Conservation (phyloP, 2,888 invertebrate species). For the Thera obeliscata region DNA sequence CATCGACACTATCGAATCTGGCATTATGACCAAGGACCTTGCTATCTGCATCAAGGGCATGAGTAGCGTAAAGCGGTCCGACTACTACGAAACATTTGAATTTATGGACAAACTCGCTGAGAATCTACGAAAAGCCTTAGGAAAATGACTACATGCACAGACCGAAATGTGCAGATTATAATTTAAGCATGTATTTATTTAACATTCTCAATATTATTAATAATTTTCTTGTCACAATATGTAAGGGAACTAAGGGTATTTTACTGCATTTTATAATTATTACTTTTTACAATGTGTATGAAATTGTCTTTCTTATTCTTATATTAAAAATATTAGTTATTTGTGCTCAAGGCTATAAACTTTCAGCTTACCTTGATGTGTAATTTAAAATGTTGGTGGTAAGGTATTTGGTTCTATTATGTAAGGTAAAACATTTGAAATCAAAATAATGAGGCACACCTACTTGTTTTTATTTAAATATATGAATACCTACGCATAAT, state of each 20-base stretch:
- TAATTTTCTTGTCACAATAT: conserved; percentile 48
- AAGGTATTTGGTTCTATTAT: not conserved
- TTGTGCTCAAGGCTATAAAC: conserved; percentile 3
- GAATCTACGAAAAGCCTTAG: conserved; percentile 89
- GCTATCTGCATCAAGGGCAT: conserved; percentile 99
- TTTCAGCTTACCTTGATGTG: not conserved
- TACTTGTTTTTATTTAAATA: conserved; percentile 1
- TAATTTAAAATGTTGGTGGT: not conserved
- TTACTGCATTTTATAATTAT: conserved; percentile 68
- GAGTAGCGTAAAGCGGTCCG: conserved; percentile 89
- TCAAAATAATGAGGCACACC: not conserved
- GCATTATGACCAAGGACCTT: conserved; percentile 98
- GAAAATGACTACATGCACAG: conserved; percentile 74
- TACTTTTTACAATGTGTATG: conserved; percentile 47
- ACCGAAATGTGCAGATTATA: conserved; percentile 62
- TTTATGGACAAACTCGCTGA: conserved; percentile 98
- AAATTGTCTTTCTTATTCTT: conserved; percentile 14
- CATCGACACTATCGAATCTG: conserved; percentile 96
- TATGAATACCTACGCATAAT: not conserved
- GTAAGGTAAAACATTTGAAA: conserved; percentile 1
- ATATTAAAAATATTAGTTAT: conserved; percentile 51
- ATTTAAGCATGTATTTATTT: conserved; percentile 44
- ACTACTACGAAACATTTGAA: conserved; percentile 98
- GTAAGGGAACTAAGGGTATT: conserved; percentile 62
- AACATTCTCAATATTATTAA: conserved; percentile 38